phyloP scores from a whole-genome alignment of 2,888 invertebrate species.

The Patella depressa region DNA sequence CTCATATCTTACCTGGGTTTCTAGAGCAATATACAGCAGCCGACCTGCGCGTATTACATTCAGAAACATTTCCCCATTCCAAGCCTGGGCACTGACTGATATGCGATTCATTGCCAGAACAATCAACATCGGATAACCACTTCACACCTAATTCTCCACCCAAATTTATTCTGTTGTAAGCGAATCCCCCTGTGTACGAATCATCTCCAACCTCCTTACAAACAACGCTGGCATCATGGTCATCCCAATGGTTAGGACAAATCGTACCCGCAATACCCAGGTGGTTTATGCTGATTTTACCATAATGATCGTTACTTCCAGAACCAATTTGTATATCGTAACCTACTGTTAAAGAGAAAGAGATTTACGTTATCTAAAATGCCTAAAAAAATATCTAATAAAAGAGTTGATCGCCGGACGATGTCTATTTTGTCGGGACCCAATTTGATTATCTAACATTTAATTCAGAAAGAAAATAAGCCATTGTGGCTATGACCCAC shows the following conservation, averaged over 20 bases:
- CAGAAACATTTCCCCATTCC: background rate
- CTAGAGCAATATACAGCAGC: conserved; percentile 3
- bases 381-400: too few relatives aligned
- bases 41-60: background rate
- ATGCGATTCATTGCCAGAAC: conserved; percentile 4
- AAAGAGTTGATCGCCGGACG: too few relatives aligned
- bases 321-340: too few relatives aligned
- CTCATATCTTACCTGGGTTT: background rate
- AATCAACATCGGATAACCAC: background rate
- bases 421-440: too few relatives aligned
- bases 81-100: background rate
- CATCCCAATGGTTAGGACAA: background rate
- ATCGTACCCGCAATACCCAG: background rate
- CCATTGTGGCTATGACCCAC: too few relatives aligned
- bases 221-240: background rate
- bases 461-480: too few relatives aligned
- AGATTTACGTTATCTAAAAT: too few relatives aligned
- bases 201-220: background rate
- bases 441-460: too few relatives aligned
- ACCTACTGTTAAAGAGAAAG: too few relatives aligned
- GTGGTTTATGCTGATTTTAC: background rate
- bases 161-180: conserved; percentile 36
- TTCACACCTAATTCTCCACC: background rate
- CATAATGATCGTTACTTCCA: background rate
- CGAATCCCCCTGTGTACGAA: background rate